A percentile compares a stretch with the other conserved stretches of the same genome.
phyloP scores from a whole-genome alignment of 2,113 vertebrate genomes.

The Sorex fumeus region DNA sequence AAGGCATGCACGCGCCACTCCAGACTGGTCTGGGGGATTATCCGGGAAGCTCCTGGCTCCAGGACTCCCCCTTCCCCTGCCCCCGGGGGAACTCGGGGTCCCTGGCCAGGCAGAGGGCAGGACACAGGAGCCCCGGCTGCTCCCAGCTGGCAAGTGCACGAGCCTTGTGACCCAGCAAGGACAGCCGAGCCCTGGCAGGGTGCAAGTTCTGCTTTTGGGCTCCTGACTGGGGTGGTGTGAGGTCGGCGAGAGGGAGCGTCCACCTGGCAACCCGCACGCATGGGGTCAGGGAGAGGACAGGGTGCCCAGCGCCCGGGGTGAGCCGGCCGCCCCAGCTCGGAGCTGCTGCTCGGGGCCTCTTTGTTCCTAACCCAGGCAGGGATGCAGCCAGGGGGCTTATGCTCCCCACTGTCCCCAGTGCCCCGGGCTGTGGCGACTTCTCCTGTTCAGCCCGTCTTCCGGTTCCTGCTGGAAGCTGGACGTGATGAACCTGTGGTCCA shows the following conservation, averaged over 20 bases:
- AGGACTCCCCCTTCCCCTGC: background rate
- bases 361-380: background rate
- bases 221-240: conserved; percentile 59
- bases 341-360: background rate
- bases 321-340: accelerated
- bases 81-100: accelerated
- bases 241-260: background rate
- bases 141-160: background rate
- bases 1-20: accelerated
- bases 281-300: background rate
- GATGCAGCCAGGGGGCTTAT: background rate
- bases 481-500: background rate
- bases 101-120: accelerated
- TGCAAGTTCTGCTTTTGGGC: conserved; percentile 44
- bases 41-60: background rate
- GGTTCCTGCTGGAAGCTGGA: background rate
- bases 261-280: background rate
- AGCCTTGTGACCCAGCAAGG: conserved; percentile 6
- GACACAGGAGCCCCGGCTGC: background rate
- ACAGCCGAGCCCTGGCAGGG: conserved; percentile 54
- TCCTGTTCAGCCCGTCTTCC: background rate
- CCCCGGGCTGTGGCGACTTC: too few relatives aligned
- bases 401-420: too few relatives aligned
- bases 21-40: accelerated
- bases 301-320: background rate